phyloP scores from a whole-genome alignment of 2,888 invertebrate genomes.

The Petrolisthes cinctipes region DNA sequence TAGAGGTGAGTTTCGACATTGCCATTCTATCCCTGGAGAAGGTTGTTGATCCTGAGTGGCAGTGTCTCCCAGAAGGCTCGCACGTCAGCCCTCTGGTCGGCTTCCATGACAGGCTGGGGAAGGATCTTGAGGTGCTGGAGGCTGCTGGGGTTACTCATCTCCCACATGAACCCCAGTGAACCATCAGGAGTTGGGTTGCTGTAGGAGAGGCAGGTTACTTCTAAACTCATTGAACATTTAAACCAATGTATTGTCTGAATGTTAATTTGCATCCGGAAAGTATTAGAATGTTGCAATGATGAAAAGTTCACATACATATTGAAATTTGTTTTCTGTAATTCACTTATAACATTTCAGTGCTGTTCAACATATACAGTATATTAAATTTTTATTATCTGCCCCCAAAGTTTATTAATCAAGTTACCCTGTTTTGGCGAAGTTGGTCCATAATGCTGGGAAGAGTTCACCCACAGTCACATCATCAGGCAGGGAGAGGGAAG shows the following conservation, averaged over 20 bases:
- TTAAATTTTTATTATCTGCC: no score
- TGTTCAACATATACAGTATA: no score
- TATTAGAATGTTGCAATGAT: no score
- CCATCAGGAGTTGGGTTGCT: slow-evolving; percentile 50
- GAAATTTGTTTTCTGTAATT: no score
- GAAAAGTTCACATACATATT: no score
- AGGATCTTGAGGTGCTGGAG: slow-evolving; percentile 15
- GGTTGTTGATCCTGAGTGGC: slow-evolving; percentile 41
- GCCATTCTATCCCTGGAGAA: slow-evolving; percentile 7
- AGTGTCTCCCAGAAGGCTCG: slow-evolving; percentile 50
- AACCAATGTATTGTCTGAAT: neutral
- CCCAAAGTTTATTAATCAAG: neutral
- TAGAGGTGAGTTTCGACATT: neutral
- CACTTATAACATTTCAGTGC: no score
- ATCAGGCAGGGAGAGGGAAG: slow-evolving; percentile 15
- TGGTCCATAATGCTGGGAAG: slow-evolving; percentile 33
- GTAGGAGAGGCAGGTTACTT: slow-evolving; percentile 4
- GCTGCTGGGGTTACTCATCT: slow-evolving; percentile 17
- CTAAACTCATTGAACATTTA: neutral
- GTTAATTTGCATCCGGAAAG: no score
- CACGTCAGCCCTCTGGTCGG: slow-evolving; percentile 26
- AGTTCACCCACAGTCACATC: slow-evolving; percentile 42
- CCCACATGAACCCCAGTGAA: slow-evolving; percentile 40
- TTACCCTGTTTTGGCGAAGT: slow-evolving; percentile 43
- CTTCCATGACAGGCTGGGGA: slow-evolving; percentile 23